phyloP scores from a whole-genome alignment of 2,888 invertebrate genomes.

The Macrosoma leucophasiata region DNA sequence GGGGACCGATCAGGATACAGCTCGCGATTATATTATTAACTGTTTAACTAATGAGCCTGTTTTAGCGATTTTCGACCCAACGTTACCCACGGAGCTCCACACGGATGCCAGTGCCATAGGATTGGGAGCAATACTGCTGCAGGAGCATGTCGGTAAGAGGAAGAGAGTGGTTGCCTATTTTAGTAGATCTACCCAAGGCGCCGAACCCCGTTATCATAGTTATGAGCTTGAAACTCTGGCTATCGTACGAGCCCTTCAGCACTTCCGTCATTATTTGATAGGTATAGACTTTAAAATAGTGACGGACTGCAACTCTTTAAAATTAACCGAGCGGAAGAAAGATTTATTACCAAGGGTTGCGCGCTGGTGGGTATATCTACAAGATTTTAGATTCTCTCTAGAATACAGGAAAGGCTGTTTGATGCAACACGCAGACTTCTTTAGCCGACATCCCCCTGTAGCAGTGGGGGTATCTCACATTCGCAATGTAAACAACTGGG shows the following conservation, averaged over 20 bases:
- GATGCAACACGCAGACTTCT: slow-evolving; percentile 31
- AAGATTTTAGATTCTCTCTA: slow-evolving; percentile 26
- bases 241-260: slow-evolving; percentile 26
- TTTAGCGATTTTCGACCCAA: slow-evolving; percentile 26
- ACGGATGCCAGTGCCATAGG: slow-evolving; percentile 31
- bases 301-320: slow-evolving; percentile 30
- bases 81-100: slow-evolving; percentile 23
- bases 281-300: slow-evolving; percentile 26
- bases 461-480: no score
- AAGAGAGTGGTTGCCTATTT: slow-evolving; percentile 29
- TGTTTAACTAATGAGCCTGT: slow-evolving; percentile 24
- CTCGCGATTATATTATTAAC: slow-evolving; percentile 26
- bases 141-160: slow-evolving; percentile 18
- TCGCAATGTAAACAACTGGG: no score
- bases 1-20: slow-evolving; percentile 25
- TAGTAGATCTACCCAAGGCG: slow-evolving; percentile 4
- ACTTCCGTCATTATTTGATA: slow-evolving; percentile 27
- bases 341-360: slow-evolving; percentile 28
- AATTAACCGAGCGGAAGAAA: slow-evolving; percentile 26
- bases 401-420: slow-evolving; percentile 27
- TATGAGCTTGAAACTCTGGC: slow-evolving; percentile 45
- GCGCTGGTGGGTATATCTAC: slow-evolving; percentile 29
- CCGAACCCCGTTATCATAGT: no score
- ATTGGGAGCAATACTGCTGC: slow-evolving; percentile 36
- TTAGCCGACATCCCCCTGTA: slow-evolving; percentile 27